A percentile compares a stretch with the other conserved stretches of the same genome.
These are phyloP conservation scores for Rhizoglyphus robini DNA, from an alignment of 1,140 invertebrate species.

Conservation along the genomic window DNA sequence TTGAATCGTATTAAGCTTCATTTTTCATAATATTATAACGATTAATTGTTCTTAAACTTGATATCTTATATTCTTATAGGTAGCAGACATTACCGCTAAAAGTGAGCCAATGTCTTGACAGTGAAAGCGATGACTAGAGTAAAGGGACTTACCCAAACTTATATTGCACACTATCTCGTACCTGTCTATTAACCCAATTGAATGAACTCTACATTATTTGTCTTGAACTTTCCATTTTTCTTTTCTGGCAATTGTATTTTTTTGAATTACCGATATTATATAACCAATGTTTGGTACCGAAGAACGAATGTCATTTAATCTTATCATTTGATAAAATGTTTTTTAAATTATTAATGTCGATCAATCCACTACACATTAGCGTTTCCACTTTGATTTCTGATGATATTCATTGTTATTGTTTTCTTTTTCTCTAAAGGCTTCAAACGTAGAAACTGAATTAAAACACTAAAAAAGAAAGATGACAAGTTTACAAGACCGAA, in stretches of 20 bases:
- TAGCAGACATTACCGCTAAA: slow-evolving; percentile 11
- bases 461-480: background rate
- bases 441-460: slow-evolving; percentile 5
- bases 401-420: slow-evolving; percentile 4
- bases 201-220: background rate
- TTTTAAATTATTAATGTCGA: too few relatives aligned
- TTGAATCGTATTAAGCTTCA: too few relatives aligned
- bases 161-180: too few relatives aligned
- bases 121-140: background rate
- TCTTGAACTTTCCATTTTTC: background rate
- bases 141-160: background rate
- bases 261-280: background rate
- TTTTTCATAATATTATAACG: background rate
- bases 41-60: background rate
- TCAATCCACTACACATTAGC: too few relatives aligned
- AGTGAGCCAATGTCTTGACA: slow-evolving; percentile 5
- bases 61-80: background rate
- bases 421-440: slow-evolving; percentile 2
- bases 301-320: background rate
- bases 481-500: background rate
- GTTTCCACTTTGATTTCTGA: background rate
- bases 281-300: background rate
- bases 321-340: too few relatives aligned
- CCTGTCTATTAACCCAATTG: background rate
- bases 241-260: background rate